These are phyloP conservation scores for Malurus elegans DNA, from an alignment of 2,113 vertebrate species.

Conservation along the genomic window DNA sequence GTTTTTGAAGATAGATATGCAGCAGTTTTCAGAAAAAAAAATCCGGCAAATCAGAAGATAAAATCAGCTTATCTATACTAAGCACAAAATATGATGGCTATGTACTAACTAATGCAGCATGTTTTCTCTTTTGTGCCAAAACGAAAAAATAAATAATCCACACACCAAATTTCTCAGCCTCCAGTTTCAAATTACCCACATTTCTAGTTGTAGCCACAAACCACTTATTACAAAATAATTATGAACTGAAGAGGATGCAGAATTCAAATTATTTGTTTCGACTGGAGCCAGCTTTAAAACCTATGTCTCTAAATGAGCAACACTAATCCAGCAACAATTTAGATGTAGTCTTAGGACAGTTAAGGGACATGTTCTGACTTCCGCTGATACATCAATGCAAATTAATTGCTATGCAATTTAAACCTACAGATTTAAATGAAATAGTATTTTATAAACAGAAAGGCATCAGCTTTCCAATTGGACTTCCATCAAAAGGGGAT, in stretches of 20 bases:
- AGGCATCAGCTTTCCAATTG: background rate
- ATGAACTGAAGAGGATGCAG: background rate
- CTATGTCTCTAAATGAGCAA: background rate
- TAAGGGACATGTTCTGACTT: background rate
- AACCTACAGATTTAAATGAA: background rate
- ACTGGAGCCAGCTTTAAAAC: background rate
- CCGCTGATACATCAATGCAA: background rate
- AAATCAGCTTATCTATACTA: background rate
- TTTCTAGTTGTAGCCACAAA: background rate
- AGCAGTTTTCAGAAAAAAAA: background rate
- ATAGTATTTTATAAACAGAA: background rate
- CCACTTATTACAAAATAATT: background rate
- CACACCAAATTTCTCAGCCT: background rate
- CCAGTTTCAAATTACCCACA: background rate
- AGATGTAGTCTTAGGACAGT: background rate
- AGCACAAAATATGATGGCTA: background rate
- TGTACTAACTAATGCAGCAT: background rate
- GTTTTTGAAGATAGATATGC: rapidly evolving
- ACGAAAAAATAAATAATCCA: background rate
- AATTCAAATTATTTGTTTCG: background rate
- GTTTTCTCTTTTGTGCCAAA: background rate
- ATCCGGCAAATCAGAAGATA: background rate
- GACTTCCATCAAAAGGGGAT: background rate
- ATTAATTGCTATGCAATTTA: background rate
- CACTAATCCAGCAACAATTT: background rate